Evolutionary conservation across 92 coral and sea anemone genomes (phyloP).

Genomic region (Chrysogorgia sp.): DNA sequence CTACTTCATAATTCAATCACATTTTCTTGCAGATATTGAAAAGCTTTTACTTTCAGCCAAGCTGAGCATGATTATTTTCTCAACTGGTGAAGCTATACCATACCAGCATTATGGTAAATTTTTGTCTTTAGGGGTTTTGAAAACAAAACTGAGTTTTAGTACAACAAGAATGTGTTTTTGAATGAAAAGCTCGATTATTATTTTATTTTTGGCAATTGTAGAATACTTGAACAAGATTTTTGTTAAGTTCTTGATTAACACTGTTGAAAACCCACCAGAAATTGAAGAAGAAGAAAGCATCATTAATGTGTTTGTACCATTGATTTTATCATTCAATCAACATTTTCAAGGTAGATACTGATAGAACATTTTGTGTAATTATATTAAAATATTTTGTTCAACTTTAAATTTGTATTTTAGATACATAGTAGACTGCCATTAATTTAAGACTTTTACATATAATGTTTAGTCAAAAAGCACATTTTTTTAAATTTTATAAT

Average conservation of each 20-base stretch:
- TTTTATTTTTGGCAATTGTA: constrained; percentile 31
- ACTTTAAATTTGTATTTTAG: too few species aligned
- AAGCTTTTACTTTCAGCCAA: constrained; percentile 72
- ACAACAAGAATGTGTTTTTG: too few species aligned
- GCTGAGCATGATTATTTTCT: constrained; percentile 83
- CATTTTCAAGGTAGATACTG: constrained; percentile 79
- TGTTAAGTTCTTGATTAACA: constrained; percentile 66
- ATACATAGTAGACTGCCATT: too few species aligned
- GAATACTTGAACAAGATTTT: constrained; percentile 78
- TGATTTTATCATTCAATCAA: constrained; percentile 83
- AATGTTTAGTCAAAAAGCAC: too few species aligned
- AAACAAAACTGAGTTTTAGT: too few species aligned
- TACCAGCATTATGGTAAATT: constrained; percentile 78
- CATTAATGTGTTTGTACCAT: constrained; percentile 71
- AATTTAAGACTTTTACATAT: too few species aligned
- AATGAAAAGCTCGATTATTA: too few species aligned
- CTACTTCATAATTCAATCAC: too few species aligned
- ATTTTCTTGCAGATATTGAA: constrained; percentile 57
- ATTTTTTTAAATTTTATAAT: too few species aligned
- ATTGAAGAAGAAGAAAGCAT: constrained; percentile 76
- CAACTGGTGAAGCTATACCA: constrained; percentile 89
- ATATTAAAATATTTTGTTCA: too few species aligned
- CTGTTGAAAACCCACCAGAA: constrained; percentile 71
- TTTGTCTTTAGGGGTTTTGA: too few species aligned
- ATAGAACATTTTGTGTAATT: too few species aligned